phyloP scores from a whole-genome alignment of 1,140 invertebrate genomes.

The Tetramorium alpestre region DNA sequence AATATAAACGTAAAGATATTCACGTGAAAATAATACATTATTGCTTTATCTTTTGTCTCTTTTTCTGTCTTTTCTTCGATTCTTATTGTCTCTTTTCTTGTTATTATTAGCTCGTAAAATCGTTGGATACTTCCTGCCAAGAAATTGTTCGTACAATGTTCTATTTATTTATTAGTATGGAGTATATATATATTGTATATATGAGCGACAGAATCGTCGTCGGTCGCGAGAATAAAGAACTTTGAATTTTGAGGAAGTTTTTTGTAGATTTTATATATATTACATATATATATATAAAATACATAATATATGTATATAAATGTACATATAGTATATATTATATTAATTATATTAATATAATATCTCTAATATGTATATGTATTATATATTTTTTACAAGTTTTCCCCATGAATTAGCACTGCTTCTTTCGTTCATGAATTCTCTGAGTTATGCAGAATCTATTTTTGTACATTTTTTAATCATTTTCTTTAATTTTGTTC shows the following conservation, averaged over 20 bases:
- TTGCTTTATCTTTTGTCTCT: constrained; percentile 8
- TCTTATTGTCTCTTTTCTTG: constrained; percentile 50
- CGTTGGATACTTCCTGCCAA: constrained; percentile 58
- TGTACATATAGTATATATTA: constrained; percentile 57
- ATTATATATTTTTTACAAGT: constrained; percentile 45
- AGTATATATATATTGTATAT: constrained; percentile 21
- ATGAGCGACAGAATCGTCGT: constrained; percentile 41
- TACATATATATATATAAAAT: neutral
- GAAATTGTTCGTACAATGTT: constrained; percentile 54
- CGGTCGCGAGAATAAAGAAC: constrained; percentile 42
- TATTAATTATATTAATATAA: constrained; percentile 60
- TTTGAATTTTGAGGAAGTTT: constrained; percentile 26
- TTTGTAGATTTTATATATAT: constrained; percentile 68
- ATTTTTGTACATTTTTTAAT: neutral
- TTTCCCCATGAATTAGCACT: neutral
- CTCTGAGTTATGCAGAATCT: neutral
- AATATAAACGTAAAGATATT: constrained; percentile 5
- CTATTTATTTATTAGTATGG: constrained; percentile 67
- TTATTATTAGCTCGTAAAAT: constrained; percentile 58
- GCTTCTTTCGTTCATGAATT: constrained; percentile 5
- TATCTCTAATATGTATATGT: constrained; percentile 19
- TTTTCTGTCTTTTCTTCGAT: constrained; percentile 60
- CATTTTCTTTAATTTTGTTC: neutral
- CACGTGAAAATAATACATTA: constrained; percentile 1
- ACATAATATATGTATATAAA: constrained; percentile 59